Percentiles rank a stretch among this genome's conserved stretches.
Conservation (phyloP, 2,888 invertebrate genomes). For the Formica aserva region DNA sequence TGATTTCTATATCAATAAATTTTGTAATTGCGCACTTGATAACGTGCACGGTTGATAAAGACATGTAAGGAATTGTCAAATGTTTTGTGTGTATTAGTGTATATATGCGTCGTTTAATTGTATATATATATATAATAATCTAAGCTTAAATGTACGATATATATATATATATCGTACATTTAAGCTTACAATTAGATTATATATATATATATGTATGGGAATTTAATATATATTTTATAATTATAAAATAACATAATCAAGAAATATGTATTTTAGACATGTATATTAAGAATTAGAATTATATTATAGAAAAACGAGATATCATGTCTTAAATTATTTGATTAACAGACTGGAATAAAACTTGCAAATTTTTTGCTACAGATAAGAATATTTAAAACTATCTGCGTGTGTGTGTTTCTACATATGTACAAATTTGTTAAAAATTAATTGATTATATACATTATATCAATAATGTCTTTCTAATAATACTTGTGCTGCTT, state of each 20-base stretch:
- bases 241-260: too few relatives aligned
- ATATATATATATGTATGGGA: too few relatives aligned
- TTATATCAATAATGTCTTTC: slow-evolving; percentile 21
- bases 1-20: background rate
- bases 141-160: too few relatives aligned
- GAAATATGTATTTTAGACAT: background rate
- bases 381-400: background rate
- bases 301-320: background rate
- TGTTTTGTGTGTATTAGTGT: too few relatives aligned
- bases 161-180: too few relatives aligned
- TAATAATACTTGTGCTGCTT: slow-evolving; percentile 82
- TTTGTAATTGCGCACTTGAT: background rate
- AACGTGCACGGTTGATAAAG: background rate
- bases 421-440: background rate
- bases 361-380: background rate
- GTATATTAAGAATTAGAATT: background rate
- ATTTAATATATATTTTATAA: too few relatives aligned
- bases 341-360: background rate
- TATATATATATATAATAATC: too few relatives aligned
- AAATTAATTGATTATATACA: background rate
- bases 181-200: too few relatives aligned
- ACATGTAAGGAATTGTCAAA: background rate
- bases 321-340: background rate
- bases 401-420: background rate
- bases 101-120: too few relatives aligned